Evolutionary conservation across 2,797 vertebrate genomes (phyloP).

Genomic region (Notamacropus eugenii): DNA sequence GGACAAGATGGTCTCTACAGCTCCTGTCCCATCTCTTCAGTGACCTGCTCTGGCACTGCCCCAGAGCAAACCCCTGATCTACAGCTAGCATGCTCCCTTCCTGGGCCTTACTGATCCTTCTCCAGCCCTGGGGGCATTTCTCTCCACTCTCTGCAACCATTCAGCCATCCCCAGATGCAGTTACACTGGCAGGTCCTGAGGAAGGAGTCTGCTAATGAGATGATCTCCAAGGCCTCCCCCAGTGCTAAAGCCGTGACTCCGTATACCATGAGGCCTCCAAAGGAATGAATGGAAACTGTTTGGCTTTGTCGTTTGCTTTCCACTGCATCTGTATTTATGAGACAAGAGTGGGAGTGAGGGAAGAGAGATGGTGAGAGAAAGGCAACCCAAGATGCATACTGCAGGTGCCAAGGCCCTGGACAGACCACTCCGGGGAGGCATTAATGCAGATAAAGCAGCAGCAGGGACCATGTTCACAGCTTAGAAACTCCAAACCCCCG

Average conservation of each 20-base stretch:
- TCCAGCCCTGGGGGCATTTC: too few species aligned
- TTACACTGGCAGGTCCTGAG: background rate
- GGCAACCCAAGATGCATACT: background rate
- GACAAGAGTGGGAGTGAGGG: background rate
- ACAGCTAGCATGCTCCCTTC: too few species aligned
- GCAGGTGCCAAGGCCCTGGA: background rate
- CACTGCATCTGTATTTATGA: conserved; percentile 36
- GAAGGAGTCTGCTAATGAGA: background rate
- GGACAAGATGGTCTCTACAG: background rate
- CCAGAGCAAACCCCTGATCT: too few species aligned
- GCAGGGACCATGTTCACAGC: conserved; percentile 28
- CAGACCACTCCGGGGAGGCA: background rate
- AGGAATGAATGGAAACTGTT: conserved; percentile 10
- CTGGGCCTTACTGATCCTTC: too few species aligned
- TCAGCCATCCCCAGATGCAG: background rate
- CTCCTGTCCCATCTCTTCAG: background rate
- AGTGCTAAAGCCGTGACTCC: background rate
- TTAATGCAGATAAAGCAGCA: background rate
- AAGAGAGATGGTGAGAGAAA: background rate
- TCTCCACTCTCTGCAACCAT: background rate
- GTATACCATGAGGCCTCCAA: background rate
- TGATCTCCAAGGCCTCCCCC: background rate
- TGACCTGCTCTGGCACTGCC: background rate
- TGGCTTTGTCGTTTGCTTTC: conserved; percentile 34
- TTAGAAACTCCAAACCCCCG: background rate